Conservation (phyloP, 2,113 vertebrate species). For the human region DNA sequence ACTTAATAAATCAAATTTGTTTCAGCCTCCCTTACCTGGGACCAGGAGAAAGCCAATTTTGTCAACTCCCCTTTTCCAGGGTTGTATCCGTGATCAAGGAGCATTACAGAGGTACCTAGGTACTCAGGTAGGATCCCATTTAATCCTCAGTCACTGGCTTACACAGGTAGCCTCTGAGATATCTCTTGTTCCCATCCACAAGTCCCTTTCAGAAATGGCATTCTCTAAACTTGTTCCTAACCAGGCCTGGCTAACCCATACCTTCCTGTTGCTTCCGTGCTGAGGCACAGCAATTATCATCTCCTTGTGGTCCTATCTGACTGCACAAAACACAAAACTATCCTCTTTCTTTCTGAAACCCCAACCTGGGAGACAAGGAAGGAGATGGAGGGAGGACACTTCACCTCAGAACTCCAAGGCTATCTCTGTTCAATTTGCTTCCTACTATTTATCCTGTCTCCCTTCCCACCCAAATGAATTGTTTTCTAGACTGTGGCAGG, state of each 20-base stretch:
- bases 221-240: neutral
- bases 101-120: neutral
- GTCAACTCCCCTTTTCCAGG: neutral
- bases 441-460: neutral
- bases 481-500: neutral
- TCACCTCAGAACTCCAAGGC: neutral
- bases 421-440: neutral
- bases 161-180: neutral
- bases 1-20: neutral
- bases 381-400: neutral
- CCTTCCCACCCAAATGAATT: neutral
- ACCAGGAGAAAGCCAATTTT: neutral
- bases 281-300: accelerated
- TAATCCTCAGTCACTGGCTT: neutral
- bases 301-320: neutral
- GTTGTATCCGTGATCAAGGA: neutral
- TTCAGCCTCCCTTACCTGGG: neutral
- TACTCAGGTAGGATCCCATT: neutral
- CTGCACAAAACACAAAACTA: neutral
- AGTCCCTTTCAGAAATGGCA: neutral
- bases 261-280: neutral
- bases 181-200: neutral
- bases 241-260: neutral
- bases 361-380: neutral
- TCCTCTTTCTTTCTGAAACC: neutral